Evolutionary conservation across 2,113 vertebrate species (phyloP).

Genomic region (Ophthalmolycus amberensis): DNA sequence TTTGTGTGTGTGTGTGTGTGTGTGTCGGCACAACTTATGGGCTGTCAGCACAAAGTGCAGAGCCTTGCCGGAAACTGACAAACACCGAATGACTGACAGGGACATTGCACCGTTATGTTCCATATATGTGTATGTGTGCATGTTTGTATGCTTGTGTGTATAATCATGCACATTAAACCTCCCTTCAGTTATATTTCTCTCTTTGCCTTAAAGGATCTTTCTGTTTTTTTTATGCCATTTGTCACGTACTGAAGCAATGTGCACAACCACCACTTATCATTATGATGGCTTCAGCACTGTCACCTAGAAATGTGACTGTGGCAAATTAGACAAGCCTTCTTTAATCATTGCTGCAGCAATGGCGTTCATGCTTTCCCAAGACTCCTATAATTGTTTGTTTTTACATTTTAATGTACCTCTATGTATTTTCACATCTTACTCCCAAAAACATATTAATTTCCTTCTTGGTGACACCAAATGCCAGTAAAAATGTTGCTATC

Average conservation of each 20-base stretch:
- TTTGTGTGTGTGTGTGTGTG: conserved; percentile 50
- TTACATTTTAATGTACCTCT: conserved; percentile 34
- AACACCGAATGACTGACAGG: conserved; percentile 79
- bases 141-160: conserved; percentile 48
- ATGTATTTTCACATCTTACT: conserved; percentile 29
- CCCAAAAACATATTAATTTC: conserved; percentile 24
- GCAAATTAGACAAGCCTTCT: conserved; percentile 59
- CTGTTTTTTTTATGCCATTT: conserved; percentile 18
- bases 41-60: conserved; percentile 82
- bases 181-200: conserved; percentile 50
- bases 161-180: conserved; percentile 61
- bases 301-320: conserved; percentile 54
- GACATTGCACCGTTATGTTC: conserved; percentile 72
- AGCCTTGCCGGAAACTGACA: conserved; percentile 80
- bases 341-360: conserved; percentile 41
- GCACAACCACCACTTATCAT: conserved; percentile 87
- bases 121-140: conserved; percentile 26
- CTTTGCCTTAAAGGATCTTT: conserved; percentile 43
- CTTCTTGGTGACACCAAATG: conserved; percentile 3
- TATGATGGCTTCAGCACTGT: conserved; percentile 89
- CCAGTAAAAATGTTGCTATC: conserved; percentile 19
- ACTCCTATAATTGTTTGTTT: conserved; percentile 26
- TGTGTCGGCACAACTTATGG: conserved; percentile 76
- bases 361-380: conserved; percentile 15
- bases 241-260: conserved; percentile 61